Evolutionary conservation across 2,113 vertebrate genomes (phyloP).

Genomic region (Urocynchramus pylzowi): DNA sequence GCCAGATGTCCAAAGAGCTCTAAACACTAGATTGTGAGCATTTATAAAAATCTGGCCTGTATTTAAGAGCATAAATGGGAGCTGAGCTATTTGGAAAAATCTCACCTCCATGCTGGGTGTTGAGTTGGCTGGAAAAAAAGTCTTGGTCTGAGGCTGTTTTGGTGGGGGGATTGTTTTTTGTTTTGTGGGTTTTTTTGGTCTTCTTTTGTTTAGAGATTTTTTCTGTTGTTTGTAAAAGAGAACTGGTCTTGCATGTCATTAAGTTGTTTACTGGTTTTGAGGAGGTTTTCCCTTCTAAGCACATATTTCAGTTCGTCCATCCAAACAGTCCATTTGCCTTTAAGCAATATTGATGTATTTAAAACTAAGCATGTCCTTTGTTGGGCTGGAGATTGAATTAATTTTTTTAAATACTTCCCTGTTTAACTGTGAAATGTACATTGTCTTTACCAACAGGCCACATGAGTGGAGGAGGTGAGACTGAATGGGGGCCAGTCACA

Average conservation of each 20-base stretch:
- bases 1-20: constrained; percentile 51
- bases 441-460: background rate
- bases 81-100: constrained; percentile 24
- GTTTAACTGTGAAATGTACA: background rate
- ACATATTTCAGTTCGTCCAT: background rate
- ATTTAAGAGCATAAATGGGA: constrained; percentile 21
- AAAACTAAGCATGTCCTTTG: background rate
- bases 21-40: constrained; percentile 2
- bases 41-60: constrained; percentile 49
- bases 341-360: background rate
- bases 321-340: background rate
- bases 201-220: background rate
- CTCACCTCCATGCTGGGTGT: background rate
- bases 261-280: background rate
- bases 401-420: background rate
- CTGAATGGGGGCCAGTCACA: background rate
- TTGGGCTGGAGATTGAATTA: background rate
- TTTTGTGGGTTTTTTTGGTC: background rate
- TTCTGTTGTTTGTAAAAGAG: background rate
- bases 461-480: accelerated
- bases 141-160: background rate
- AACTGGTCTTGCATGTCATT: background rate
- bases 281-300: background rate
- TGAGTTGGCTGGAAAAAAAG: background rate
- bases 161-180: background rate